Evolutionary conservation across 2,797 vertebrate species (phyloP).

Genomic region (Fistularia commersonii): DNA sequence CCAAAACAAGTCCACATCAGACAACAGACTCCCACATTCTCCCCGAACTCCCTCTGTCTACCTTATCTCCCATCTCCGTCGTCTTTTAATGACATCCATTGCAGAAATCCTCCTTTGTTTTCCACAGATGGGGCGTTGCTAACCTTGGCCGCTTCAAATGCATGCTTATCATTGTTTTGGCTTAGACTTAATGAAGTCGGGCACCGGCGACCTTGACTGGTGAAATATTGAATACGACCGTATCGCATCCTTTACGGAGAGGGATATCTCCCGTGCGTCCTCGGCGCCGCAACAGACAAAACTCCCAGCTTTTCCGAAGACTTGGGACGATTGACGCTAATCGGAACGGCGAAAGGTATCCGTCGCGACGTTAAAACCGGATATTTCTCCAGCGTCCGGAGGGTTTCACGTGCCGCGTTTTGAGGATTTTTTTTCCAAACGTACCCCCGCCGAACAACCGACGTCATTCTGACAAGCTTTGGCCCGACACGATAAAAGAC

Average conservation of each 20-base stretch:
- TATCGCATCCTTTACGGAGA: background rate
- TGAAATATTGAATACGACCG: slow-evolving; percentile 13
- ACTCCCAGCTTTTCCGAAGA: too few species aligned
- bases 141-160: slow-evolving; percentile 35
- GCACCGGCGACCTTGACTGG: slow-evolving; percentile 2
- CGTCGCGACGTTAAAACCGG: too few species aligned
- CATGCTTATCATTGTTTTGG: slow-evolving; percentile 30
- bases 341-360: too few species aligned
- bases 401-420: too few species aligned
- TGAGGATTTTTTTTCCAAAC: too few species aligned
- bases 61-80: slow-evolving; percentile 36
- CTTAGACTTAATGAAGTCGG: slow-evolving; percentile 17
- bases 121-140: slow-evolving; percentile 21
- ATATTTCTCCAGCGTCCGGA: too few species aligned
- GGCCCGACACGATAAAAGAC: too few species aligned
- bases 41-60: slow-evolving; percentile 41
- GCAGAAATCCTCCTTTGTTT: slow-evolving; percentile 36
- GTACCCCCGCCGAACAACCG: too few species aligned
- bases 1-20: slow-evolving; percentile 52
- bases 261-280: too few species aligned
- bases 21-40: slow-evolving; percentile 62
- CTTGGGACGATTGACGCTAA: too few species aligned
- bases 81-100: slow-evolving; percentile 38
- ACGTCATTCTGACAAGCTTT: too few species aligned
- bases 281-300: too few species aligned